Evolutionary conservation across 2,797 vertebrate genomes (phyloP).

Genomic region (Parauchenoglanis ngamensis): DNA sequence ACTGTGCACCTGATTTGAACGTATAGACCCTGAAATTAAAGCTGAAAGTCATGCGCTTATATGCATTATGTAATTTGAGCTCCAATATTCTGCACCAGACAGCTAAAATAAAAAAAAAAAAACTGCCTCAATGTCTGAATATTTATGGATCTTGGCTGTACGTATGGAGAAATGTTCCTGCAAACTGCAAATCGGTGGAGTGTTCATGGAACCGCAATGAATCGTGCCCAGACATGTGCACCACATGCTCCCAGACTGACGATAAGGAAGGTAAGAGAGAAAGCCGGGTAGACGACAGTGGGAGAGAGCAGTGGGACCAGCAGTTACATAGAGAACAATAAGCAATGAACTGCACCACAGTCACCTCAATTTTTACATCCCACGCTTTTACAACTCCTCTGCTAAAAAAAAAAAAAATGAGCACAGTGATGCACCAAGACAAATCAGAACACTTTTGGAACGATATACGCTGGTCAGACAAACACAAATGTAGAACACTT

Average conservation of each 20-base stretch:
- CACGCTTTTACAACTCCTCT: neutral
- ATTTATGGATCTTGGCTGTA: neutral
- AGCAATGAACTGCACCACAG: neutral
- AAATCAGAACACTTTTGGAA: neutral
- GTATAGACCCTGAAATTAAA: neutral
- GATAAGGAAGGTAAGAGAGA: conserved; percentile 20
- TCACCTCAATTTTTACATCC: neutral
- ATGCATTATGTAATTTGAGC: neutral
- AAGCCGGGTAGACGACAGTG: conserved; percentile 22
- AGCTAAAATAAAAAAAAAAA: neutral
- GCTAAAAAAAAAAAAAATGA: neutral
- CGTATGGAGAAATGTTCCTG: neutral
- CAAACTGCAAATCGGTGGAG: neutral
- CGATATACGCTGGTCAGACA: neutral
- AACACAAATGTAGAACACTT: neutral
- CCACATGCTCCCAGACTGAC: conserved; percentile 10
- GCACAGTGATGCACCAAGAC: neutral
- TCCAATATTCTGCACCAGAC: neutral
- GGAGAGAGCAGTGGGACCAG: neutral
- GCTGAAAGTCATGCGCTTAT: neutral
- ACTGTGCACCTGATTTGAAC: neutral
- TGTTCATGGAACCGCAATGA: neutral
- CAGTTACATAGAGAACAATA: conserved; percentile 16
- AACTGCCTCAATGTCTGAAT: neutral
- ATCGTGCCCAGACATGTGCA: neutral